Conservation (phyloP, 2,888 invertebrate genomes). For the Incurvaria masculella region DNA sequence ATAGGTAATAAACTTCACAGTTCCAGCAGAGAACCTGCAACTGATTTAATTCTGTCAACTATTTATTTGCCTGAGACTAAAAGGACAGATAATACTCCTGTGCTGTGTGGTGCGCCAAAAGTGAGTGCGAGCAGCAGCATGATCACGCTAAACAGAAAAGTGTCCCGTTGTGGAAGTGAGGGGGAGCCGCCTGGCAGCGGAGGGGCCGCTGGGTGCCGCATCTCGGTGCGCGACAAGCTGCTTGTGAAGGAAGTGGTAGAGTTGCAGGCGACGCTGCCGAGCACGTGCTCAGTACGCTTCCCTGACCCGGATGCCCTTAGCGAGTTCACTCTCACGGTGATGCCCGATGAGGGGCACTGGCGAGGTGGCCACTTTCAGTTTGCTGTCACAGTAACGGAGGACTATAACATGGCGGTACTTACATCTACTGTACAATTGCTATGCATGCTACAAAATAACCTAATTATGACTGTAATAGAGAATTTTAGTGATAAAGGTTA, state of each 20-base stretch:
- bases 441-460: neutral
- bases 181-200: slow-evolving; percentile 22
- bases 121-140: slow-evolving; percentile 33
- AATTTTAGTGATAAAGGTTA: too few species aligned
- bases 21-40: too few species aligned
- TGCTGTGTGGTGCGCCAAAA: neutral
- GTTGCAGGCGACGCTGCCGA: slow-evolving; percentile 81
- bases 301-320: slow-evolving; percentile 80
- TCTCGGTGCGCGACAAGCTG: slow-evolving; percentile 75
- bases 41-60: too few species aligned
- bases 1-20: too few species aligned
- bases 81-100: neutral
- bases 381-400: slow-evolving; percentile 82
- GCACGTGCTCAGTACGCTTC: slow-evolving; percentile 75
- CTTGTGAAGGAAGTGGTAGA: slow-evolving; percentile 81
- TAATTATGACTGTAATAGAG: too few species aligned
- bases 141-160: slow-evolving; percentile 70
- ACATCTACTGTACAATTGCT: slow-evolving; percentile 7
- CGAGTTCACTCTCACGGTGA: slow-evolving; percentile 73
- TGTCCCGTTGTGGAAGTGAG: slow-evolving; percentile 11
- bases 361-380: slow-evolving; percentile 84
- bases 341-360: slow-evolving; percentile 89
- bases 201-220: slow-evolving; percentile 36
- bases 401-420: slow-evolving; percentile 94
- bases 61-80: too few species aligned